Percentiles rank a stretch among this genome's conserved stretches.
Conservation (phyloP, 2,888 invertebrate genomes). For the Machimus atricapillus region DNA sequence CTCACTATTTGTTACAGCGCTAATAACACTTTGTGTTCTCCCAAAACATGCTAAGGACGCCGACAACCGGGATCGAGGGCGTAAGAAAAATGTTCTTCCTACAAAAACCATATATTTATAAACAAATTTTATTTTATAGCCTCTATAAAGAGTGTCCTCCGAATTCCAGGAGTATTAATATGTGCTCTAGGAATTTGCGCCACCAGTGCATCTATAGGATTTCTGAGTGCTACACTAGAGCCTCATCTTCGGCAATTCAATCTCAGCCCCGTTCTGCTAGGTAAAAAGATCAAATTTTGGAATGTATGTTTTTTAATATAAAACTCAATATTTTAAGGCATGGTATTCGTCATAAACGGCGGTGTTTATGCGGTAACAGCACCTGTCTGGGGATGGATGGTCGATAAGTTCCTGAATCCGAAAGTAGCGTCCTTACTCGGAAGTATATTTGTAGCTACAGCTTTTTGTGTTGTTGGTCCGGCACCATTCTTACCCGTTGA, state of each 20-base stretch:
- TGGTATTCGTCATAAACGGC: conserved; percentile 86
- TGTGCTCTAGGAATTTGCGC: conserved; percentile 76
- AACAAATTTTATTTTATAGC: conserved; percentile 61
- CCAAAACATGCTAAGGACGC: conserved; percentile 70
- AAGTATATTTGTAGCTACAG: conserved; percentile 70
- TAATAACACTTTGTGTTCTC: conserved; percentile 76
- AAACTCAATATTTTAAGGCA: conserved; percentile 65
- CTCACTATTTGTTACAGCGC: conserved; percentile 75
- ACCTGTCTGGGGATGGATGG: conserved; percentile 81
- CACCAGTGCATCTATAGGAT: conserved; percentile 84
- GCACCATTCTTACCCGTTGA: conserved; percentile 75
- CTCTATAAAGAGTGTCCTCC: conserved; percentile 70
- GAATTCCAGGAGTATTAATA: conserved; percentile 77
- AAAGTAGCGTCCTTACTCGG: conserved; percentile 75
- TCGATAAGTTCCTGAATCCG: conserved; percentile 73
- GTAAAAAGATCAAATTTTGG: neutral
- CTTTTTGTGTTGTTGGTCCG: conserved; percentile 74
- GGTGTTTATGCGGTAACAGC: conserved; percentile 81
- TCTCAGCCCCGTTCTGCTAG: conserved; percentile 48
- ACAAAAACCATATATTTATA: neutral
- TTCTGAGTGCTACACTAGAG: conserved; percentile 87
- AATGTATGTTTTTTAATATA: conserved; percentile 39
- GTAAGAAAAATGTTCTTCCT: conserved; percentile 61
- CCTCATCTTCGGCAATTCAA: conserved; percentile 73
- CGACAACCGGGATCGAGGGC: conserved; percentile 67